Evolutionary conservation across 2,113 vertebrate genomes (phyloP).

Genomic region (Labeo catla): DNA sequence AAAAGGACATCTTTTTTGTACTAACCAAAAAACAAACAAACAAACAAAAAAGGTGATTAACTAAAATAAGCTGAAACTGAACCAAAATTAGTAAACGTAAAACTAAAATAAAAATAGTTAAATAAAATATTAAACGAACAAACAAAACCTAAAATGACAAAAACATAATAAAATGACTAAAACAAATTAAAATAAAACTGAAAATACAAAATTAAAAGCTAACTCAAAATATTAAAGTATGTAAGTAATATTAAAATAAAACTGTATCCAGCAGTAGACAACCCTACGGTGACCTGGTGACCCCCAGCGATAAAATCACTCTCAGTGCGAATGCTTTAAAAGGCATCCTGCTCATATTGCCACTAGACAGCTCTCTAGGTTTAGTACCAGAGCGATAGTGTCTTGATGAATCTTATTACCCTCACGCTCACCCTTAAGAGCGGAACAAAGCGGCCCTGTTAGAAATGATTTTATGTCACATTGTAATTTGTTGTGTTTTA

Average conservation of each 20-base stretch:
- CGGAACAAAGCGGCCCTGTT: slow-evolving; percentile 20
- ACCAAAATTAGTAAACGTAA: neutral
- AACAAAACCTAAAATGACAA: neutral
- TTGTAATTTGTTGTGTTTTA: slow-evolving; percentile 41
- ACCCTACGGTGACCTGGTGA: neutral
- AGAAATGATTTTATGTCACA: slow-evolving; percentile 33
- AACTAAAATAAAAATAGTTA: neutral
- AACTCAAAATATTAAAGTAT: neutral
- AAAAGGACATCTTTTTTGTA: neutral
- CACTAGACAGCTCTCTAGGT: neutral
- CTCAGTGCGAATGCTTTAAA: neutral
- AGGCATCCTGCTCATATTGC: neutral
- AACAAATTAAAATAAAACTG: neutral
- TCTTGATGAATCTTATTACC: slow-evolving; percentile 30
- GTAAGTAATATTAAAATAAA: neutral
- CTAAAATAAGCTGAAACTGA: neutral
- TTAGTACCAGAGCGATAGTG: neutral
- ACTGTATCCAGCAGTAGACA: neutral
- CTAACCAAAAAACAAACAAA: neutral
- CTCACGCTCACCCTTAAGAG: slow-evolving; percentile 3
- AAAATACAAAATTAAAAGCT: neutral
- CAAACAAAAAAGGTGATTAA: too few species aligned
- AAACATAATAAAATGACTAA: neutral
- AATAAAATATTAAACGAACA: neutral
- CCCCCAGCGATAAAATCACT: neutral